Evolutionary conservation across 2,888 invertebrate genomes (phyloP), one percentile per base, ranked within the genome.

Genomic region (Pachydiplax longipennis): DNA sequence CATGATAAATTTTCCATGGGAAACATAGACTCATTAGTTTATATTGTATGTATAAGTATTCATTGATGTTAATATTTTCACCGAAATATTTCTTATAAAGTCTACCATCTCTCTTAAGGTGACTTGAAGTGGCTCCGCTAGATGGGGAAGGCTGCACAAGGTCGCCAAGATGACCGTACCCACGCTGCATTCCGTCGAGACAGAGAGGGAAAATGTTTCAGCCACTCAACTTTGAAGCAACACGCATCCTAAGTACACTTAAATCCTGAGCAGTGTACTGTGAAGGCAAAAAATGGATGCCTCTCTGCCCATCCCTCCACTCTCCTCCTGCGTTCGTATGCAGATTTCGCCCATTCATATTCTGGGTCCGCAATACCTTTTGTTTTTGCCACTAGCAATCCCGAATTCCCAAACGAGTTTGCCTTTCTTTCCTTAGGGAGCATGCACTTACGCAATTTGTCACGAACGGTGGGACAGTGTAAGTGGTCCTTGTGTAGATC

Each of bases 61-160:
- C 1, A 48, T 1, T 48, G 48, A 10, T 48, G 48, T 10, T 10
- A 48, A 48, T 13, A 48, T 10, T 48, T 48, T n/a, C n/a, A n/a
- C 48, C 48, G 3, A 48, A 48, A 10, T 48, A 1, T 6, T 10
- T 48, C 48, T 48, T 13, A 48, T 18, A 18, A 53, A 4, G 15
- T 53, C 53, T 18, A 53, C 53, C 4, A 58, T 83, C 35, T 22
- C 35, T 65, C 5, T 37, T 37, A 87, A 65, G 65, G 35, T 37
- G 37, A 37, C 61, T 87, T 87, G 37, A 40, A 65, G 37, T 12
- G 40, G 12, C 65, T 40, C 87, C 87, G 87, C 87, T 87, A 87
- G 87, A 87, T 87, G 87, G 83, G n/a, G 83, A 58, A 22, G 83
- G 87, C 37, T 37, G 87, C 37, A 40, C 31, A 58, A 61, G 65